Conservation (phyloP, 2,888 invertebrate species). For the Apodemia hepburni region DNA sequence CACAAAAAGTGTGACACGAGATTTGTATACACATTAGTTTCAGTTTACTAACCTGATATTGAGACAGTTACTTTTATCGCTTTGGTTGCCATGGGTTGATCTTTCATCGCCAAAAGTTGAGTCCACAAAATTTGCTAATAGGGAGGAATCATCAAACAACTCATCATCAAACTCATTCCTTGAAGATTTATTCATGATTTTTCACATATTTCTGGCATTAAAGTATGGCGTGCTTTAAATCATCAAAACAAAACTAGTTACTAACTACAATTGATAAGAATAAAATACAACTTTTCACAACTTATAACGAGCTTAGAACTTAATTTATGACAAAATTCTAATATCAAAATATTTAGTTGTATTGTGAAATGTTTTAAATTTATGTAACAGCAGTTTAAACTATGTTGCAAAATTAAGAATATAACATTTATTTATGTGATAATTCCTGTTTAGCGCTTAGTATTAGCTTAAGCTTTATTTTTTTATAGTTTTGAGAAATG, state of each 20-base stretch:
- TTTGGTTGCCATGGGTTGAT: conserved; percentile 39
- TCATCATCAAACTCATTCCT: conserved; percentile 45
- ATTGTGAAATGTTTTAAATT: too few relatives aligned
- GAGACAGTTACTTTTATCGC: conserved; percentile 44
- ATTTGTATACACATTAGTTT: neutral
- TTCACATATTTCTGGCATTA: neutral
- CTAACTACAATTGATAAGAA: too few relatives aligned
- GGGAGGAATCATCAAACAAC: conserved; percentile 62
- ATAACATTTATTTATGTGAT: too few relatives aligned
- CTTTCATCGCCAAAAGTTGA: conserved; percentile 44
- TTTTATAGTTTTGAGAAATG: too few relatives aligned
- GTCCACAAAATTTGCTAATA: conserved; percentile 59
- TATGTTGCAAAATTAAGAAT: too few relatives aligned
- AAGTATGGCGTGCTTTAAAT: neutral
- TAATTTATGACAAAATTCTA: too few relatives aligned
- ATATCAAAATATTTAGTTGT: too few relatives aligned
- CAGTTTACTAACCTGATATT: conserved; percentile 55
- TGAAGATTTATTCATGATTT: conserved; percentile 19
- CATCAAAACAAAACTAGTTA: neutral
- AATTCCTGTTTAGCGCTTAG: too few relatives aligned
- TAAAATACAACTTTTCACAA: too few relatives aligned
- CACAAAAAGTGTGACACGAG: neutral
- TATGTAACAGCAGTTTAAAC: too few relatives aligned
- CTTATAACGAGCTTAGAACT: too few relatives aligned
- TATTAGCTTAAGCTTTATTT: too few relatives aligned